A percentile compares a stretch with the other conserved stretches of the same genome.
These are phyloP conservation scores for Creontiades dilutus DNA, from an alignment of 2,888 invertebrate species.

Conservation along the genomic window DNA sequence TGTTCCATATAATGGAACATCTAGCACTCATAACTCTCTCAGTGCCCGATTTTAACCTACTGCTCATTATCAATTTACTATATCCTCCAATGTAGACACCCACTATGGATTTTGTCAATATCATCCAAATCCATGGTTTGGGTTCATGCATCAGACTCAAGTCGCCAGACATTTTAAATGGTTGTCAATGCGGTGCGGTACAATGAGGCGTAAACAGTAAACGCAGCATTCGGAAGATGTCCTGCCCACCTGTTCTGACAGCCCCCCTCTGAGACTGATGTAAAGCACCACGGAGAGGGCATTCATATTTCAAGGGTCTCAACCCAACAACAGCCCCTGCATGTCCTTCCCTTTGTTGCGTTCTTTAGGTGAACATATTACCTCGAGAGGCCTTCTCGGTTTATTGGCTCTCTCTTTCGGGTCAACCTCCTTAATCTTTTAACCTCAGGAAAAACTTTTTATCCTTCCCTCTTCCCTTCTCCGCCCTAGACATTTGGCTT, in stretches of 20 bases:
- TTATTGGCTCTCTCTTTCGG: slow-evolving; percentile 66
- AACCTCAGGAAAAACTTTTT: slow-evolving; percentile 60
- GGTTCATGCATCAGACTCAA: no score
- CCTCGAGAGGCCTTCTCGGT: slow-evolving; percentile 49
- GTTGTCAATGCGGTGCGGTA: not conserved
- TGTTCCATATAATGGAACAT: no score
- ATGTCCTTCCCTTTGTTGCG: slow-evolving; percentile 35
- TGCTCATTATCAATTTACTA: no score
- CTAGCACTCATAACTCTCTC: no score
- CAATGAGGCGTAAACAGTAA: not conserved
- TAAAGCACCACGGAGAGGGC: slow-evolving; percentile 6
- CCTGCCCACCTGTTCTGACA: not conserved
- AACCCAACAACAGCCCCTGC: slow-evolving; percentile 23
- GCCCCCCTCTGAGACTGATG: not conserved
- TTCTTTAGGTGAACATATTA: slow-evolving; percentile 47
- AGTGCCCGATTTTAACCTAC: no score
- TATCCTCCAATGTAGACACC: no score
- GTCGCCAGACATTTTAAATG: not conserved
- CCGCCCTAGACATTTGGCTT: not conserved
- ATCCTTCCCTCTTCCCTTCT: slow-evolving; percentile 13
- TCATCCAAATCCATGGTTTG: no score
- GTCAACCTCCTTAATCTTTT: slow-evolving; percentile 68
- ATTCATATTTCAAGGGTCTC: slow-evolving; percentile 56
- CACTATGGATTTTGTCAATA: no score
- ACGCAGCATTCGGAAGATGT: not conserved